phyloP scores from a whole-genome alignment of 2,797 vertebrate species.

The Pseudochirops corinnae region DNA sequence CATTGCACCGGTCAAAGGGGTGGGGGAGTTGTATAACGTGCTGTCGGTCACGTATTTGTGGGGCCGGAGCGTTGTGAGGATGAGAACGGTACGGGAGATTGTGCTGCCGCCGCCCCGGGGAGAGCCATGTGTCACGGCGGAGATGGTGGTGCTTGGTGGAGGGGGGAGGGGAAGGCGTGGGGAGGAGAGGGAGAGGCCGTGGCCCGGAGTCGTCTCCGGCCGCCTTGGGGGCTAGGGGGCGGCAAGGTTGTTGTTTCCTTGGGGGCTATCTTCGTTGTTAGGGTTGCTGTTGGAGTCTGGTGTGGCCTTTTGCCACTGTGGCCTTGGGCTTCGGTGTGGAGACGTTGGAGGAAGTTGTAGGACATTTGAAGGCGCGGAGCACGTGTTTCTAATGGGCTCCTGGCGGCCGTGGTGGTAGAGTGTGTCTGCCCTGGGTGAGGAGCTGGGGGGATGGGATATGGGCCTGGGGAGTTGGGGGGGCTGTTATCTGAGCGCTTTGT shows the following conservation, averaged over 20 bases:
- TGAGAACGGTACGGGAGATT: conserved; percentile 36
- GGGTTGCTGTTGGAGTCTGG: conserved; percentile 56
- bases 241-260: conserved; percentile 67
- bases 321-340: conserved; percentile 66
- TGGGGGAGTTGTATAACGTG: conserved; percentile 34
- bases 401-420: conserved; percentile 80
- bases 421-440: conserved; percentile 83
- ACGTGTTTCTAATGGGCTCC: conserved; percentile 88
- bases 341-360: conserved; percentile 86
- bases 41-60: conserved; percentile 9
- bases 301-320: conserved; percentile 47
- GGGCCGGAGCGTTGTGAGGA: conserved; percentile 40
- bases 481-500: conserved; percentile 86
- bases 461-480: conserved; percentile 74
- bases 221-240: conserved; percentile 67
- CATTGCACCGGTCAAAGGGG: background rate
- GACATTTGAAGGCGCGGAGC: conserved; percentile 84
- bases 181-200: conserved; percentile 58
- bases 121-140: conserved; percentile 73
- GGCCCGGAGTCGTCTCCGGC: conserved; percentile 62
- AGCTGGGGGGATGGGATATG: conserved; percentile 76
- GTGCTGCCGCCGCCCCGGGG: conserved; percentile 59
- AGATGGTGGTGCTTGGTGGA: conserved; percentile 64
- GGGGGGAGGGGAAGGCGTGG: conserved; percentile 68
- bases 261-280: conserved; percentile 51